A percentile compares a stretch with the other conserved stretches of the same genome.
These are phyloP conservation scores for Halictus rubicundus DNA, from an alignment of 1,140 invertebrate species.

Conservation along the genomic window DNA sequence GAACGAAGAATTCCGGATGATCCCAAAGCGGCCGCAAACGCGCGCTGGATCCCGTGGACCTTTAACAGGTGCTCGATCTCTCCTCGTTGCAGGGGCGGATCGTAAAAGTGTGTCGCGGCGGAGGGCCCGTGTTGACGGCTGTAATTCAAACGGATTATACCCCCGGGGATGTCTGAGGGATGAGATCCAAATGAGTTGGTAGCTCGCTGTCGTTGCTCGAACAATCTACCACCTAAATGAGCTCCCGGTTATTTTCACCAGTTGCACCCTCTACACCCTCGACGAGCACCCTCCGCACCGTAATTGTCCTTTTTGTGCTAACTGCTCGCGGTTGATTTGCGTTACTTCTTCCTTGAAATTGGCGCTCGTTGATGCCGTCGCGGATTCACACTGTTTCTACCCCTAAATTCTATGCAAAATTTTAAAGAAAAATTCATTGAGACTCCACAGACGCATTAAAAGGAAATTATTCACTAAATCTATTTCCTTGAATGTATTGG, in stretches of 20 bases:
- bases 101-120: constrained; percentile 55
- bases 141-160: constrained; percentile 76
- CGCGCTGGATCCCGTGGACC: neutral
- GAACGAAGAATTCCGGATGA: constrained; percentile 42
- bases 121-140: constrained; percentile 62
- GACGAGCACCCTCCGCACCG: too few relatives aligned
- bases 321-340: too few relatives aligned
- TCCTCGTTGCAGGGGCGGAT: constrained; percentile 47
- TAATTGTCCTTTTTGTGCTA: too few relatives aligned
- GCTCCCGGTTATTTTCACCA: constrained; percentile 55
- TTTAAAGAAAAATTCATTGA: too few relatives aligned
- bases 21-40: constrained; percentile 43
- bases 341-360: too few relatives aligned
- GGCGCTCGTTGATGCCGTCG: too few relatives aligned
- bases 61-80: constrained; percentile 72
- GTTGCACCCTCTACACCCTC: neutral
- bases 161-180: constrained; percentile 60
- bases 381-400: too few relatives aligned
- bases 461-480: too few relatives aligned
- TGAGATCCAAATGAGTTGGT: constrained; percentile 71
- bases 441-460: too few relatives aligned
- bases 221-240: constrained; percentile 46
- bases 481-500: too few relatives aligned
- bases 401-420: too few relatives aligned
- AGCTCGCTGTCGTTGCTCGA: constrained; percentile 33